These are phyloP conservation scores for Megalops atlanticus DNA, from an alignment of 2,113 vertebrate genomes.

Conservation along the genomic window DNA sequence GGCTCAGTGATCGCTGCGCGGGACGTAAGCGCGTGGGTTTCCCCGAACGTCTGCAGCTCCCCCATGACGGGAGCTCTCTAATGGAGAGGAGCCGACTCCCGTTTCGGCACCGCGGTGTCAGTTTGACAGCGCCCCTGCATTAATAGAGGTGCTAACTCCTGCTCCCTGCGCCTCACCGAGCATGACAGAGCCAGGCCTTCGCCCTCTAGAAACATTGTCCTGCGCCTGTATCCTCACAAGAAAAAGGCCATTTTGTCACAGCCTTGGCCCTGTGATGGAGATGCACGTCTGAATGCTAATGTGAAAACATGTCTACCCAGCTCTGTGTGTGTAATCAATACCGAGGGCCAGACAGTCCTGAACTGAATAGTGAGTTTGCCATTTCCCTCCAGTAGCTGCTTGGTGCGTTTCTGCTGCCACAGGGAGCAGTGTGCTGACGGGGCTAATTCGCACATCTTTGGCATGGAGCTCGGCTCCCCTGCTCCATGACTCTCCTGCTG, in stretches of 20 bases:
- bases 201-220: no score
- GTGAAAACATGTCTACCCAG: no score
- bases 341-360: not conserved
- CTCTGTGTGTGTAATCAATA: not conserved
- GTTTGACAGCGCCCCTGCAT: not conserved
- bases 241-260: no score
- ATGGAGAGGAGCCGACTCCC: not conserved
- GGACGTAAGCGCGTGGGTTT: not conserved
- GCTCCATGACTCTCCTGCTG: not conserved
- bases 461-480: not conserved
- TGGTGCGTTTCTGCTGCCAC: not conserved
- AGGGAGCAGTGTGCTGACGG: not conserved
- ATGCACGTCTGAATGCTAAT: no score
- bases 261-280: no score
- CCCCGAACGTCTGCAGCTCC: not conserved
- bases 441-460: not conserved
- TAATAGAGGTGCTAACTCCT: not conserved
- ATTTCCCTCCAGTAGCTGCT: not conserved
- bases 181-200: no score
- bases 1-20: not conserved
- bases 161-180: no score
- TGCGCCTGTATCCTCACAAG: no score
- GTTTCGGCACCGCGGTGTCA: not conserved
- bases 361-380: not conserved
- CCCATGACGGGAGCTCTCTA: not conserved